These are phyloP conservation scores for Pundamilia nyererei DNA, from an alignment of 2,113 vertebrate species.

Conservation along the genomic window DNA sequence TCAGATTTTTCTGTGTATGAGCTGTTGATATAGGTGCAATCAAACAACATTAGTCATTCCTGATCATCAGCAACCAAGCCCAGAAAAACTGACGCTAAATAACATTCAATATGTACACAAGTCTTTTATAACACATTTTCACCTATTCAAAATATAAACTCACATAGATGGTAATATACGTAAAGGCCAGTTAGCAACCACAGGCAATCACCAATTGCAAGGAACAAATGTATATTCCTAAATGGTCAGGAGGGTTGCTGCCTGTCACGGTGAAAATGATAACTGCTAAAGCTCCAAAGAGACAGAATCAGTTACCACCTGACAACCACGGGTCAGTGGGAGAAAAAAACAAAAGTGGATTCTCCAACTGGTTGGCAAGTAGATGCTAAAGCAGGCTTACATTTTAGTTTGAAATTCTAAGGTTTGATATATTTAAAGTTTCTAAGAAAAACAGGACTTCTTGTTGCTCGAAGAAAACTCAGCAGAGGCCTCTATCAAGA, in stretches of 20 bases:
- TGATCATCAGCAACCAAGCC: background rate
- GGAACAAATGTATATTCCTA: background rate
- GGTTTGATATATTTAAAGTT: background rate
- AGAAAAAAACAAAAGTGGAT: background rate
- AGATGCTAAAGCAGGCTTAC: background rate
- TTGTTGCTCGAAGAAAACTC: background rate
- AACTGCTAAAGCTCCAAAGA: background rate
- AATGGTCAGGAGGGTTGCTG: background rate
- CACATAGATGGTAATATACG: background rate
- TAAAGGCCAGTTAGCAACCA: background rate
- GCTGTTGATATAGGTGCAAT: background rate
- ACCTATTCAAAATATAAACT: background rate
- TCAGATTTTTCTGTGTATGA: background rate
- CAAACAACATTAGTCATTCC: background rate
- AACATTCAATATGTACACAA: background rate
- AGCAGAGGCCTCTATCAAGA: background rate
- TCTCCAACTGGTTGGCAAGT: background rate
- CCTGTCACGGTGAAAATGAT: background rate
- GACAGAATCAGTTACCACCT: background rate
- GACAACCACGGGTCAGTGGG: background rate
- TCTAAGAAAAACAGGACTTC: background rate
- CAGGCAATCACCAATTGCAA: background rate
- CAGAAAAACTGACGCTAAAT: background rate
- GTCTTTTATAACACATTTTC: background rate
- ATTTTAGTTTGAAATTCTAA: background rate